These are phyloP conservation scores for Glomeris maerens DNA, from an alignment of 1,140 invertebrate species.

Conservation along the genomic window DNA sequence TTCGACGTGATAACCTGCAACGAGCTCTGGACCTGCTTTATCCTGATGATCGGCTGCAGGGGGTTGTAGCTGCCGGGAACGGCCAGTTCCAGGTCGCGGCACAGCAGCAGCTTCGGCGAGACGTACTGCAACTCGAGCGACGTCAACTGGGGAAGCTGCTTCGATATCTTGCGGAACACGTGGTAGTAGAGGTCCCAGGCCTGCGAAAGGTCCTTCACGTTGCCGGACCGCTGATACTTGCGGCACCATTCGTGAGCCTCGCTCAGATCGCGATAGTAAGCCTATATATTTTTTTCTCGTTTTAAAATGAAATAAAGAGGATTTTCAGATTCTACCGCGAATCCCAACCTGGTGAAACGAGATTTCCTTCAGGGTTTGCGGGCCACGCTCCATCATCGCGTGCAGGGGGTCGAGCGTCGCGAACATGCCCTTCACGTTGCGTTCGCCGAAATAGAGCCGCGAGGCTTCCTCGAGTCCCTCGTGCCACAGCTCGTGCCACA, in stretches of 20 bases:
- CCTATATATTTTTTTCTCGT: conserved; percentile 28
- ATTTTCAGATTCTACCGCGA: neutral
- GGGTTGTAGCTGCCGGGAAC: conserved; percentile 91
- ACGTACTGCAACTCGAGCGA: conserved; percentile 81
- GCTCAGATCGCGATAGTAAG: conserved; percentile 82
- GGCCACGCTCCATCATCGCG: conserved; percentile 78
- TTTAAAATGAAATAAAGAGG: conserved; percentile 5
- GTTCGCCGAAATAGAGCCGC: conserved; percentile 87
- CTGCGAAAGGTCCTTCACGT: conserved; percentile 81
- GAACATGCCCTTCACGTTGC: conserved; percentile 90
- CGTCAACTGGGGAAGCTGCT: conserved; percentile 71
- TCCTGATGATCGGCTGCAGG: conserved; percentile 66
- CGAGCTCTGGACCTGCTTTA: conserved; percentile 65
- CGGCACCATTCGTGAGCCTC: conserved; percentile 92
- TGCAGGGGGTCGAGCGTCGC: conserved; percentile 88
- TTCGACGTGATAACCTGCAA: conserved; percentile 90
- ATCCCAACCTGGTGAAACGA: conserved; percentile 69
- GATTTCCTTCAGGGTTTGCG: conserved; percentile 90
- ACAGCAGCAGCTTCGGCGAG: conserved; percentile 75
- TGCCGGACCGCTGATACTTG: conserved; percentile 48
- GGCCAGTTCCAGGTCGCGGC: conserved; percentile 81
- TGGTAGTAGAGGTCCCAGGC: conserved; percentile 99
- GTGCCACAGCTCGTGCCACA: conserved; percentile 99
- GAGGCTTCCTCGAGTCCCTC: conserved; percentile 97
- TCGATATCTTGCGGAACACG: conserved; percentile 85